A percentile compares a stretch with the other conserved stretches of the same genome.
Conservation (phyloP, 2,797 vertebrate genomes). For the Sebastes wilsoni region DNA sequence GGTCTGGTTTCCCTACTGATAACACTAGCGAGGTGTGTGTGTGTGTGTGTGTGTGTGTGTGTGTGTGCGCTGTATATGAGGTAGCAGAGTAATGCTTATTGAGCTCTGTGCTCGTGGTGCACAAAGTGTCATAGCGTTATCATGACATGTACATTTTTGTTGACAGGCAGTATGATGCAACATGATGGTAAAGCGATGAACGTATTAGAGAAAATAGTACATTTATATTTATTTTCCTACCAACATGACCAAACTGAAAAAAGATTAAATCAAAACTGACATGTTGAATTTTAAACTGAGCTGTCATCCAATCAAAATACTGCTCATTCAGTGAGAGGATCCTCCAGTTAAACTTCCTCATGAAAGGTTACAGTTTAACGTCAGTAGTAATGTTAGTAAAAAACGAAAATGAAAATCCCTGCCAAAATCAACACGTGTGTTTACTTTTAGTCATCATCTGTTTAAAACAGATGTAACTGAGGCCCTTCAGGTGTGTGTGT, state of each 20-base stretch:
- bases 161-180: background rate
- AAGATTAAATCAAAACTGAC: too few relatives aligned
- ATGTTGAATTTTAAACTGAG: background rate
- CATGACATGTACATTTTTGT: background rate
- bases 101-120: background rate
- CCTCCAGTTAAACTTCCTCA: background rate
- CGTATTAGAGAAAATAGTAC: background rate
- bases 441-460: background rate
- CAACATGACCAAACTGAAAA: background rate
- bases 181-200: background rate
- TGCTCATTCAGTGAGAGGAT: background rate
- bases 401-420: background rate
- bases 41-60: background rate
- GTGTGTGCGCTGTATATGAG: background rate
- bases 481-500: background rate
- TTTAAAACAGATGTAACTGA: background rate
- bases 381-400: background rate
- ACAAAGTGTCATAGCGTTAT: background rate
- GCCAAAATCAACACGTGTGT: background rate
- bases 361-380: background rate
- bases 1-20: conserved; percentile 49
- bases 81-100: background rate
- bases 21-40: background rate
- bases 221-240: background rate
- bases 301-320: background rate